Conservation (phyloP, 2,113 vertebrate species). For the Dascyllus trimaculatus region DNA sequence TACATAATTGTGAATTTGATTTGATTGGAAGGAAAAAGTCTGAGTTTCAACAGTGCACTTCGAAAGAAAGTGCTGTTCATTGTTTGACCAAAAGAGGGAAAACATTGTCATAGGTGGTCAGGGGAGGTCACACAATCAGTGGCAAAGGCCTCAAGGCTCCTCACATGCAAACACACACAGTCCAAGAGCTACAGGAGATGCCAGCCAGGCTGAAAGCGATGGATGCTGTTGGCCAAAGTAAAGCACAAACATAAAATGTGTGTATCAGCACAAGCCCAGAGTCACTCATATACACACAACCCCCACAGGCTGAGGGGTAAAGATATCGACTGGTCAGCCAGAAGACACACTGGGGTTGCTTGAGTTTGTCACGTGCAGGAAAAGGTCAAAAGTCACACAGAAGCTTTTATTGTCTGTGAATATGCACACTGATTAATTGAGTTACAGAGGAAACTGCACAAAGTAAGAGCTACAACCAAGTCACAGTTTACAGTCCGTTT, state of each 20-base stretch:
- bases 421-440: not conserved
- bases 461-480: not conserved
- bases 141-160: conserved; percentile 3
- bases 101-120: conserved; percentile 3
- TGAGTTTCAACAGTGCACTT: too few species aligned
- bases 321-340: too few species aligned
- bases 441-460: not conserved
- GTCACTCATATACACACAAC: not conserved
- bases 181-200: conserved; percentile 5
- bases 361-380: not conserved
- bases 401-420: too few species aligned
- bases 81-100: conserved; percentile 9
- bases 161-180: not conserved
- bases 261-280: not conserved
- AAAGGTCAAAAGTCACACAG: conserved; percentile 2
- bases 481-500: not conserved
- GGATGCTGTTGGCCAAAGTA: conserved; percentile 30
- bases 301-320: not conserved
- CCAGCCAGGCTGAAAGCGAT: conserved; percentile 27
- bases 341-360: too few species aligned
- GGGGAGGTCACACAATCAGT: not conserved
- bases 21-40: too few species aligned
- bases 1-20: not conserved
- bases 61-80: conserved; percentile 6
- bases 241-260: not conserved